These are phyloP conservation scores for Hyalella azteca DNA, from an alignment of 2,888 invertebrate species.

Conservation along the genomic window DNA sequence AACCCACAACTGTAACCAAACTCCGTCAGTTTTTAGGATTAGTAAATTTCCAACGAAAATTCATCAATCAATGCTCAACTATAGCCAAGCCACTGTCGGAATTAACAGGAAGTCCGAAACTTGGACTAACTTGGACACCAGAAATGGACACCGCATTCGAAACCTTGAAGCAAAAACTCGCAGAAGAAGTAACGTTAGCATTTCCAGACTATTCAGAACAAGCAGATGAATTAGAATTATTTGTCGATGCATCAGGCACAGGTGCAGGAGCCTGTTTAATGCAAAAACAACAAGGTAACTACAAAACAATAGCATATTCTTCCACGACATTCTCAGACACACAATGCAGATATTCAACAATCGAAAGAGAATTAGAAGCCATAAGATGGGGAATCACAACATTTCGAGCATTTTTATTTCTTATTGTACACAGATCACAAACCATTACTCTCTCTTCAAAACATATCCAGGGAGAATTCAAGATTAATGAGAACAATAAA, in stretches of 20 bases:
- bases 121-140: background rate
- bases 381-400: too few relatives aligned
- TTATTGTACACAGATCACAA: too few relatives aligned
- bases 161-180: background rate
- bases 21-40: background rate
- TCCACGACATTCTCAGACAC: too few relatives aligned
- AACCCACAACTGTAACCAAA: background rate
- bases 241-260: background rate
- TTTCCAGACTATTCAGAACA: background rate
- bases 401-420: too few relatives aligned
- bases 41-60: slow-evolving; percentile 2
- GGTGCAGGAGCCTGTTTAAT: background rate
- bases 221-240: background rate
- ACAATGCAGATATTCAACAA: too few relatives aligned
- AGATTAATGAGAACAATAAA: too few relatives aligned
- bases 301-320: too few relatives aligned
- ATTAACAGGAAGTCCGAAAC: background rate
- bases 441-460: too few relatives aligned
- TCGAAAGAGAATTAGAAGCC: too few relatives aligned
- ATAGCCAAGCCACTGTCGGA: background rate
- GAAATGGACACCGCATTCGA: background rate
- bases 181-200: background rate
- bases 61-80: background rate
- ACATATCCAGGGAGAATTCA: too few relatives aligned
- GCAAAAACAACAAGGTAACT: too few relatives aligned